These are phyloP conservation scores for Trematomus bernacchii DNA, from an alignment of 2,797 vertebrate genomes.

Conservation along the genomic window DNA sequence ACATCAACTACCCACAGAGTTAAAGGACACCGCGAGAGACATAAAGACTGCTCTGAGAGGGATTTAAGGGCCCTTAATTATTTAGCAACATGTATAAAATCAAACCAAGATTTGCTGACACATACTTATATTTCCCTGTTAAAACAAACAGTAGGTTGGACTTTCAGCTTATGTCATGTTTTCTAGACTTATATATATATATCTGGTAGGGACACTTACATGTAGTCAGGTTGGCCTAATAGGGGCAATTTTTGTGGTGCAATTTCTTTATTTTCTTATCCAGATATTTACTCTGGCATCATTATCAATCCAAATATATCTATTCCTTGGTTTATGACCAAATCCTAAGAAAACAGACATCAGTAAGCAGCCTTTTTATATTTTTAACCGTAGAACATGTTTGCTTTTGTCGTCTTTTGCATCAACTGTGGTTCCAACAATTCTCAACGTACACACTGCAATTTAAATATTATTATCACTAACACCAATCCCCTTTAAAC, in stretches of 20 bases:
- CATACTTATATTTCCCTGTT: background rate
- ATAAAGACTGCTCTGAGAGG: background rate
- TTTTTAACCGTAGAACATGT: no score
- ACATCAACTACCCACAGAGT: conserved; percentile 13
- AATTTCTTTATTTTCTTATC: background rate
- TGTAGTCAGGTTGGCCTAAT: background rate
- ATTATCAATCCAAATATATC: no score
- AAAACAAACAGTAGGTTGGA: background rate
- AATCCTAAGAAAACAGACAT: no score
- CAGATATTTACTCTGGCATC: no score
- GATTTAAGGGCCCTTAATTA: background rate
- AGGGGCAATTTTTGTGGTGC: background rate
- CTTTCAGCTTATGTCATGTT: background rate
- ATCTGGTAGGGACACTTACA: background rate
- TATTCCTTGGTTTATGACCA: no score
- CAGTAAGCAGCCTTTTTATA: no score
- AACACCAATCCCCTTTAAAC: no score
- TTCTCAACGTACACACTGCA: no score
- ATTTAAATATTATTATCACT: no score
- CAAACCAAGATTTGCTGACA: background rate
- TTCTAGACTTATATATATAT: background rate
- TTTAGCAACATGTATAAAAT: background rate
- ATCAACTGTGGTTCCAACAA: no score
- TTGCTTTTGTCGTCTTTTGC: no score
- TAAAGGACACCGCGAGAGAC: conserved; percentile 6